Base-by-base conservation (phyloP, 2,113 vertebrate species). In the Pedionomus torquatus region DNA sequence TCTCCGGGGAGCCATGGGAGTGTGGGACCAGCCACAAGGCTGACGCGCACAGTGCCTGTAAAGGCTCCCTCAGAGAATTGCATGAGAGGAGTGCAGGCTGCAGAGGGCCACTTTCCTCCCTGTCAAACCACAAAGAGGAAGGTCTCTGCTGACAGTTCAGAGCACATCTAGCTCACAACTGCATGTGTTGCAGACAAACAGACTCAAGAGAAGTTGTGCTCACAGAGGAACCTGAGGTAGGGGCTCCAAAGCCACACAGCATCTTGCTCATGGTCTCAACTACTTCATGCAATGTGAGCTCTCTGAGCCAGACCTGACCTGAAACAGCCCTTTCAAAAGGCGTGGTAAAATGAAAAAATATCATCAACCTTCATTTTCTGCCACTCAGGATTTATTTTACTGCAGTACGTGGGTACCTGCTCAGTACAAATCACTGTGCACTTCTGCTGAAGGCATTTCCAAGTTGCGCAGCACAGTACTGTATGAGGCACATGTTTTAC, bases 1-100 rank as follows among this genome's bases (percentile, higher is more conserved):
- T 85, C 61, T 77, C 5, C 1, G 0, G 49, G 64, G 60, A 77
- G 44, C 61, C 2, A 0, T 41, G n/a, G 33, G 63, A 77, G 33
- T 2, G 1, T 75, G 76, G 74, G 69, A 52, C 26, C 58, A 76
- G 57, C 20, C 1, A 2, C 23, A 35, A 91, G 48, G 48, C 52
- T 80, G n/a, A 57, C 2, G 2, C 31, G 37, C 20, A 4, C 1
- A 2, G 26, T 63, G 72, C n/a, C n/a, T 84, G 65, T 60, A 57
- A 37, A 70, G 30, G 11, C 41, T 70, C 20, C 60, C 51, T 11
- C 13, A 17, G 55, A 26, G 54, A 39, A 15, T 12, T 57, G 17
- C 33, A n/a, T 0, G 3, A 60, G 64, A 64, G 20, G 7, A 51
- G 15, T 1, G 0, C 0, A 1, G 35, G 26, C 10, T 26, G 35